phyloP scores from a whole-genome alignment of 2,113 vertebrate genomes.

The Gnathonemus longibarbis region DNA sequence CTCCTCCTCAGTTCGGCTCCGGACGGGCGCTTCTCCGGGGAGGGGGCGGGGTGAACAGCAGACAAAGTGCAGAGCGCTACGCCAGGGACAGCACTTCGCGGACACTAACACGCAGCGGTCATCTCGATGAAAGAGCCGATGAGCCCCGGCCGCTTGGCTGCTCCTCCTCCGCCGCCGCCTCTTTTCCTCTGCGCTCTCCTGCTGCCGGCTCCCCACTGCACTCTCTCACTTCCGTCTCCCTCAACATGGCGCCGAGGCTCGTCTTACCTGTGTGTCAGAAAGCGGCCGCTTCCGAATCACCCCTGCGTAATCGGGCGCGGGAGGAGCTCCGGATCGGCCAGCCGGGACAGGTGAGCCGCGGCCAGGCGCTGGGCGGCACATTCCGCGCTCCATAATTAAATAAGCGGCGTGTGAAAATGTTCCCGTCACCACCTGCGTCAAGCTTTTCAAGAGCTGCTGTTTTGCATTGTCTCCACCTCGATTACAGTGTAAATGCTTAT shows the following conservation, averaged over 20 bases:
- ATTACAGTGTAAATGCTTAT: neutral
- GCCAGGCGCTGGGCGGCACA: neutral
- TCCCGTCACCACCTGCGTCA: neutral
- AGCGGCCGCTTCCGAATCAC: slow-evolving; percentile 34
- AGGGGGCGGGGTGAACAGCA: neutral
- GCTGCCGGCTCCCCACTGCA: slow-evolving; percentile 9
- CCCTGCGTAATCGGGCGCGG: slow-evolving; percentile 38
- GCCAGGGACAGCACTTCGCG: neutral
- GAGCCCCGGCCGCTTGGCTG: neutral
- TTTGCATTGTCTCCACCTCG: neutral
- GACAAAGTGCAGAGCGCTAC: neutral
- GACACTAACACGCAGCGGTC: neutral
- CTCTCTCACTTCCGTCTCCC: slow-evolving; percentile 55
- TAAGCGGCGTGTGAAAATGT: neutral
- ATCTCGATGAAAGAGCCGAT: slow-evolving; percentile 19
- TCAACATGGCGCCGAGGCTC: slow-evolving; percentile 60
- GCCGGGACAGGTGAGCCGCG: slow-evolving; percentile 27
- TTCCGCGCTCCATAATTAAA: neutral
- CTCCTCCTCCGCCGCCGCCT: slow-evolving; percentile 15
- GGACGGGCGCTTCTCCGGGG: slow-evolving; percentile 10
- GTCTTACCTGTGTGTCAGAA: slow-evolving; percentile 57
- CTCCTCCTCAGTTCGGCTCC: slow-evolving; percentile 14
- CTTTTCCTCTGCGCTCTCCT: neutral
- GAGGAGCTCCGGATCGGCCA: slow-evolving; percentile 17
- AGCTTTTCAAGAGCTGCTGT: neutral